Evolutionary conservation across 2,113 vertebrate species (phyloP).

Genomic region (Nothoprocta perdicaria): DNA sequence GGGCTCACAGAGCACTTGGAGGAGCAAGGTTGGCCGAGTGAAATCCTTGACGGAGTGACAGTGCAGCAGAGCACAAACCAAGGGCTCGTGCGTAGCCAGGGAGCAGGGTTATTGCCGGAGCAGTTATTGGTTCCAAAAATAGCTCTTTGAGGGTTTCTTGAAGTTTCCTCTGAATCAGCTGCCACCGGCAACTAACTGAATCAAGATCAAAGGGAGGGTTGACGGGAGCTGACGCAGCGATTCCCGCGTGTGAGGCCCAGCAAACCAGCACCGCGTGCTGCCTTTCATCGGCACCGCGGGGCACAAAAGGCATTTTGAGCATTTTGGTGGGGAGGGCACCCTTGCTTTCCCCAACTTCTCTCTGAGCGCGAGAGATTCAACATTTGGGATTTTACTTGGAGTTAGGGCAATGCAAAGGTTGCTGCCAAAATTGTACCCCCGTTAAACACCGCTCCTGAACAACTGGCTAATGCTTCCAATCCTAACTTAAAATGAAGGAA

Average conservation of each 20-base stretch:
- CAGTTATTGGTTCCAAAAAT: not conserved
- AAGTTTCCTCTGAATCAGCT: not conserved
- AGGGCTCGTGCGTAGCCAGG: not conserved
- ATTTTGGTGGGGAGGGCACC: not conserved
- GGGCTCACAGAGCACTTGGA: not conserved
- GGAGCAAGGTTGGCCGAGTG: not conserved
- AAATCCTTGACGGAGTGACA: not conserved
- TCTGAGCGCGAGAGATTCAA: not conserved
- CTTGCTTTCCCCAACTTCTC: not conserved
- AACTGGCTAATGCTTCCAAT: not conserved
- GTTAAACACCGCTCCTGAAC: not conserved
- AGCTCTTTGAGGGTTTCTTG: not conserved
- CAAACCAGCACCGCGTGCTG: not conserved
- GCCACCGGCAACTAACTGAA: not conserved
- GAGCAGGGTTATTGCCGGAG: not conserved
- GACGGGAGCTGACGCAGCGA: not conserved
- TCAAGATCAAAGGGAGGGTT: not conserved
- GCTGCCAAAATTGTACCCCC: not conserved
- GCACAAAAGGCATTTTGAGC: not conserved
- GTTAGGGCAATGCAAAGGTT: not conserved
- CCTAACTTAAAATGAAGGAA: not conserved
- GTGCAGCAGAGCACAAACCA: not conserved
- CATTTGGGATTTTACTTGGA: not conserved
- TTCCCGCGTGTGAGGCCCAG: not conserved
- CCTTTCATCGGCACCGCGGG: not conserved